These are phyloP conservation scores for Petrolisthes manimaculis DNA, from an alignment of 2,888 invertebrate species.

Conservation along the genomic window DNA sequence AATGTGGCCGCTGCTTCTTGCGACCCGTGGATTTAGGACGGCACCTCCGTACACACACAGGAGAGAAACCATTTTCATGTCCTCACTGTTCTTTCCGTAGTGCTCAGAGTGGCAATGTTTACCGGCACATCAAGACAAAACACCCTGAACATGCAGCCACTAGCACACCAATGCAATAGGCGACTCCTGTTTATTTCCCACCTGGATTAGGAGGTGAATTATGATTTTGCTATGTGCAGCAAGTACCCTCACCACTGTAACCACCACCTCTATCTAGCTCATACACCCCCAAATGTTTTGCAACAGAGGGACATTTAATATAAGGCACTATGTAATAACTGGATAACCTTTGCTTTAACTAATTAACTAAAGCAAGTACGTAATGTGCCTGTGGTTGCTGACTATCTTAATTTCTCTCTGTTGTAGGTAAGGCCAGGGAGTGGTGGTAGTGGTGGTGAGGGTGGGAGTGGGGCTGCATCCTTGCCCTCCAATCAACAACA, in stretches of 20 bases:
- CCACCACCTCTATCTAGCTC: constrained; percentile 7
- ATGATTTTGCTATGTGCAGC: neutral
- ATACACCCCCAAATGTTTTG: neutral
- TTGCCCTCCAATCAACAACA: constrained; percentile 31
- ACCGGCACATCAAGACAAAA: constrained; percentile 58
- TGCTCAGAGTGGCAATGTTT: constrained; percentile 61
- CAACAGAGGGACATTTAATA: neutral
- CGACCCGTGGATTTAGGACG: constrained; percentile 53
- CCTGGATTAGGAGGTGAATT: constrained; percentile 12
- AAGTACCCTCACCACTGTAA: constrained; percentile 8
- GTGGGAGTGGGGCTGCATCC: constrained; percentile 42
- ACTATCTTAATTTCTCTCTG: constrained; percentile 54
- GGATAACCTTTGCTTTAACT: neutral
- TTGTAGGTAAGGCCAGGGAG: constrained; percentile 59
- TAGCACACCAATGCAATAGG: constrained; percentile 22
- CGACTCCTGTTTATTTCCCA: neutral
- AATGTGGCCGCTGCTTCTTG: constrained; percentile 56
- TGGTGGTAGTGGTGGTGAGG: constrained; percentile 57
- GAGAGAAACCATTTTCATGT: constrained; percentile 62
- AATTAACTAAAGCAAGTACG: neutral
- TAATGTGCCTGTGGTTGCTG: constrained; percentile 34
- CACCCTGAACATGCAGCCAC: constrained; percentile 42
- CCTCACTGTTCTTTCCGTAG: constrained; percentile 58
- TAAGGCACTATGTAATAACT: neutral
- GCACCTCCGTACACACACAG: constrained; percentile 58